These are phyloP conservation scores for Plecturocebus donacophilus DNA, from an alignment of 2,113 vertebrate genomes.

Conservation along the genomic window DNA sequence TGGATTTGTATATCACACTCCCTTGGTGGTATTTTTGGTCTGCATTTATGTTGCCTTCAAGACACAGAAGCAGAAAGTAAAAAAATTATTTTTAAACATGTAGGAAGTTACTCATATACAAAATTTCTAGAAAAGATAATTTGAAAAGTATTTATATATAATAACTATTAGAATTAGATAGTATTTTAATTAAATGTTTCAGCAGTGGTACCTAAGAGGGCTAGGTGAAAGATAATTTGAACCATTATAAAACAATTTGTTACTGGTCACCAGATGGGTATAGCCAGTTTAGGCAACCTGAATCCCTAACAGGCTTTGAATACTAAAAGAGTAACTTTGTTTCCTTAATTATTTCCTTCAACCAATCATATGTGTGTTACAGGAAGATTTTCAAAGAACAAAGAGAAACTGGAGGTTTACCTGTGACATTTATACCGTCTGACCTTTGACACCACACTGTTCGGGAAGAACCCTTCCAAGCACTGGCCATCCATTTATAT, in stretches of 20 bases:
- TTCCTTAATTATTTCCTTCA: background rate
- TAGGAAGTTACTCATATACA: background rate
- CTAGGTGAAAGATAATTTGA: background rate
- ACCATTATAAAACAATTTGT: background rate
- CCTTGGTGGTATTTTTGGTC: background rate
- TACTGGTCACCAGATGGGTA: background rate
- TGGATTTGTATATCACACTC: background rate
- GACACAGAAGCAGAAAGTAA: background rate
- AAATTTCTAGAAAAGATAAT: background rate
- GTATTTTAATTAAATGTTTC: background rate
- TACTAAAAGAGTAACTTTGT: background rate
- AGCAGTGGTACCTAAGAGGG: background rate
- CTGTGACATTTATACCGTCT: slow-evolving; percentile 97
- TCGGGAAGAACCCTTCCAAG: slow-evolving; percentile 92
- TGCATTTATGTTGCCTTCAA: background rate
- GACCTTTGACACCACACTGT: slow-evolving; percentile 97
- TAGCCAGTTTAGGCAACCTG: background rate
- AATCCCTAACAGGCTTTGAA: background rate
- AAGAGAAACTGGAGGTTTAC: slow-evolving; percentile 81
- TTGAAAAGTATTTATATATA: background rate
- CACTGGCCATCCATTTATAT: slow-evolving; percentile 94
- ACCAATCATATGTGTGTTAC: background rate
- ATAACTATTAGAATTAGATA: background rate
- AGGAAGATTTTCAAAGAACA: background rate
- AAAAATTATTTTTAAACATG: background rate